These are phyloP conservation scores for Thymelicus acteon DNA, from an alignment of 2,888 invertebrate species.

Conservation along the genomic window DNA sequence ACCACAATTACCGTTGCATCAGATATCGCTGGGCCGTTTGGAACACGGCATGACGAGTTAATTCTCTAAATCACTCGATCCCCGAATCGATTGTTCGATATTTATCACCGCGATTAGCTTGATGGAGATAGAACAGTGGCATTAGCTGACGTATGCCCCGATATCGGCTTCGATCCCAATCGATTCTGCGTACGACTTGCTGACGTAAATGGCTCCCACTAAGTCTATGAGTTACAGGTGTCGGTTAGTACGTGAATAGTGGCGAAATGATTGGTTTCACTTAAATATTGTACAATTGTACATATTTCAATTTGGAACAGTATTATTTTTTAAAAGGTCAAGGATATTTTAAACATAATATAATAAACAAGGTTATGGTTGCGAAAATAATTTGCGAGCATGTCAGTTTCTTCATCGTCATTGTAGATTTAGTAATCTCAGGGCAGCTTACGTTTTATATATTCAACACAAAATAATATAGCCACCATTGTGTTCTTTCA, in stretches of 20 bases:
- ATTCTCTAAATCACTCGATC: slow-evolving; percentile 62
- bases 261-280: not conserved
- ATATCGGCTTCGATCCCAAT: slow-evolving; percentile 29
- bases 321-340: no score
- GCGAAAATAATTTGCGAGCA: no score
- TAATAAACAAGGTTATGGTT: no score
- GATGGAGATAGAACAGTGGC: slow-evolving; percentile 69
- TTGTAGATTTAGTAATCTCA: no score
- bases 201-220: slow-evolving; percentile 30
- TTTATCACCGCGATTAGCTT: slow-evolving; percentile 70
- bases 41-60: slow-evolving; percentile 50
- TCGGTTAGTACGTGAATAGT: not conserved
- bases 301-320: no score
- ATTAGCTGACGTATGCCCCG: slow-evolving; percentile 64
- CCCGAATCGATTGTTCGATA: slow-evolving; percentile 58
- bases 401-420: no score
- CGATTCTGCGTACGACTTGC: slow-evolving; percentile 25
- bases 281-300: not conserved
- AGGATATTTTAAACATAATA: no score
- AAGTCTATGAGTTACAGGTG: slow-evolving; percentile 35
- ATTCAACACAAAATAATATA: no score
- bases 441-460: no score
- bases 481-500: no score
- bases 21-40: slow-evolving; percentile 15
- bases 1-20: slow-evolving; percentile 26